phyloP scores from a whole-genome alignment of 2,888 invertebrate genomes.

The Dynastes grantii region DNA sequence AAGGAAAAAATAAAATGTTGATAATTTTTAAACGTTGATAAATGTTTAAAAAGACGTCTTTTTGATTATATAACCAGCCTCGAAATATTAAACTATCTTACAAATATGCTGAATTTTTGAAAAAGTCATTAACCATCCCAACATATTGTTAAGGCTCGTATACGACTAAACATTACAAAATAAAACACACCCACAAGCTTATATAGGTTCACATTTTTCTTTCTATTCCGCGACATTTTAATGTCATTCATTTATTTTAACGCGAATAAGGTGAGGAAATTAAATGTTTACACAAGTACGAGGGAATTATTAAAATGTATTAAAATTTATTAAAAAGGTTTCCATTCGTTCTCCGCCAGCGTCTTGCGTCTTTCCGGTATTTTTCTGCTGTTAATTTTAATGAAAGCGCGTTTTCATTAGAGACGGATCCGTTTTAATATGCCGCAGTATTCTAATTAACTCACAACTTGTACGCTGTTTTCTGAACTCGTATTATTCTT shows the following conservation, averaged over 20 bases:
- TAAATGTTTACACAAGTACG: constrained; percentile 12
- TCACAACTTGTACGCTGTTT: constrained; percentile 28
- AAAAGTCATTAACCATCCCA: too few species aligned
- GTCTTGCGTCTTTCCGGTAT: constrained; percentile 23
- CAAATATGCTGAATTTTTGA: too few species aligned
- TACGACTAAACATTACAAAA: too few species aligned
- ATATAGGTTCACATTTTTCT: not conserved
- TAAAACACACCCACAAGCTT: too few species aligned
- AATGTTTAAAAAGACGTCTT: too few species aligned
- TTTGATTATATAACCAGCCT: too few species aligned
- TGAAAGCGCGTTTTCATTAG: constrained; percentile 43
- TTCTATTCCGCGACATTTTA: not conserved
- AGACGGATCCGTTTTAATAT: constrained; percentile 37
- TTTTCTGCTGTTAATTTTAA: constrained; percentile 39
- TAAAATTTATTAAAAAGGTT: constrained; percentile 38
- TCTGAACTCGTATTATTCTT: constrained; percentile 13
- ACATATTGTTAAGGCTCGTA: too few species aligned
- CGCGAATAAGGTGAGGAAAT: constrained; percentile 11
- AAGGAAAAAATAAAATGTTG: too few species aligned
- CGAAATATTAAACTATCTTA: too few species aligned
- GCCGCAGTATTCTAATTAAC: constrained; percentile 39
- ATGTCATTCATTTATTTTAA: not conserved
- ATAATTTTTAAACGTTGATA: too few species aligned
- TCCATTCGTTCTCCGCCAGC: constrained; percentile 5
- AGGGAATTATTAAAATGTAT: constrained; percentile 28